These are phyloP conservation scores for Hylaeus anthracinus DNA, from an alignment of 1,140 invertebrate species.

Conservation along the genomic window DNA sequence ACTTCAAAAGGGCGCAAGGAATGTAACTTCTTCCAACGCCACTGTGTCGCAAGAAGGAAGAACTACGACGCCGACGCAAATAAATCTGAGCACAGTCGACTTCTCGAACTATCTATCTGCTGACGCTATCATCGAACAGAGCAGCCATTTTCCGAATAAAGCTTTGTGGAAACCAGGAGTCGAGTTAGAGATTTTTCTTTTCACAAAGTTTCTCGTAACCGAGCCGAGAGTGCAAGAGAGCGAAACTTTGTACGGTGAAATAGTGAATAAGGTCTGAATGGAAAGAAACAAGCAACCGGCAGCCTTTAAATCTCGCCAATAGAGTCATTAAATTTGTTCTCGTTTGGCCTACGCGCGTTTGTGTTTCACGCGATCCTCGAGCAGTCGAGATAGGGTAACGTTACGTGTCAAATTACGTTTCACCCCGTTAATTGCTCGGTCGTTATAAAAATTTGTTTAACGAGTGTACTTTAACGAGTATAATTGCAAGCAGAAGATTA, in stretches of 20 bases:
- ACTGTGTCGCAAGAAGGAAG: background rate
- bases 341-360: background rate
- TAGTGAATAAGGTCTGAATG: background rate
- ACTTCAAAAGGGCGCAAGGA: background rate
- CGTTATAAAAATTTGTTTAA: too few relatives aligned
- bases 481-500: too few relatives aligned
- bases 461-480: too few relatives aligned
- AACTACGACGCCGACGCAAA: background rate
- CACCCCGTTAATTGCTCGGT: too few relatives aligned
- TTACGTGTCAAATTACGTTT: too few relatives aligned
- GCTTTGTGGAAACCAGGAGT: background rate
- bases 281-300: background rate
- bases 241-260: conserved; percentile 16
- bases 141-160: background rate
- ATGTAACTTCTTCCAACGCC: background rate
- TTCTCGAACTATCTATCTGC: conserved; percentile 3
- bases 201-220: background rate
- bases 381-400: too few relatives aligned
- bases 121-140: background rate
- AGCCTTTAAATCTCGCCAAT: conserved; percentile 5
- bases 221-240: conserved; percentile 16
- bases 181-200: background rate
- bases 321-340: conserved; percentile 7
- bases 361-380: too few relatives aligned
- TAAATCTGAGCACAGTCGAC: background rate